Evolutionary conservation across 2,888 invertebrate genomes (phyloP).

Genomic region (Cephus pulcher): DNA sequence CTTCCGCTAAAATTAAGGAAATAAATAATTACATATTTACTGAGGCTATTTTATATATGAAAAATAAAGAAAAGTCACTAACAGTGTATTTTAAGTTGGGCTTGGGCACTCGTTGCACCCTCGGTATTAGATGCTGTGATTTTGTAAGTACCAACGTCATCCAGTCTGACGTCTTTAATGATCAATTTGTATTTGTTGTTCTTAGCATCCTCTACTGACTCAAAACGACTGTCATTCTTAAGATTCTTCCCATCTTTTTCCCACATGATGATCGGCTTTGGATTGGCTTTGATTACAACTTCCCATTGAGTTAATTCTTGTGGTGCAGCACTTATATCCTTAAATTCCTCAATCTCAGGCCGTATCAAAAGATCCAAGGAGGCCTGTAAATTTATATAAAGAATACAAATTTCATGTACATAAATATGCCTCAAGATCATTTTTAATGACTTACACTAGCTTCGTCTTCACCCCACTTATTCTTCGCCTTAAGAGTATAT

Average conservation of each 20-base stretch:
- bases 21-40: constrained; percentile 15
- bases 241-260: constrained; percentile 74
- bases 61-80: constrained; percentile 53
- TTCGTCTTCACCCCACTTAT: constrained; percentile 83
- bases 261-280: constrained; percentile 91
- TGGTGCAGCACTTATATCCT: constrained; percentile 79
- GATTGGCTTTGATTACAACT: constrained; percentile 88
- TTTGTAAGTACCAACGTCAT: constrained; percentile 83
- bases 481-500: constrained; percentile 83
- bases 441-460: constrained; percentile 69
- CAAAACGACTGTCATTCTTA: constrained; percentile 70
- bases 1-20: constrained; percentile 72
- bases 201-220: constrained; percentile 72
- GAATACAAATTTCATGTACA: background rate
- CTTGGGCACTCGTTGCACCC: constrained; percentile 78
- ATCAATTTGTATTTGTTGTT: constrained; percentile 78
- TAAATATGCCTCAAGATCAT: background rate
- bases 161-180: constrained; percentile 77
- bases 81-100: constrained; percentile 81
- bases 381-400: constrained; percentile 61
- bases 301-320: constrained; percentile 84
- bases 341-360: constrained; percentile 83
- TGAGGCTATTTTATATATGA: background rate
- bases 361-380: constrained; percentile 82
- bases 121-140: constrained; percentile 82